Evolutionary conservation across 1,140 invertebrate species (phyloP), one percentile per base, ranked within the genome.

Genomic region (Planococcus citri): DNA sequence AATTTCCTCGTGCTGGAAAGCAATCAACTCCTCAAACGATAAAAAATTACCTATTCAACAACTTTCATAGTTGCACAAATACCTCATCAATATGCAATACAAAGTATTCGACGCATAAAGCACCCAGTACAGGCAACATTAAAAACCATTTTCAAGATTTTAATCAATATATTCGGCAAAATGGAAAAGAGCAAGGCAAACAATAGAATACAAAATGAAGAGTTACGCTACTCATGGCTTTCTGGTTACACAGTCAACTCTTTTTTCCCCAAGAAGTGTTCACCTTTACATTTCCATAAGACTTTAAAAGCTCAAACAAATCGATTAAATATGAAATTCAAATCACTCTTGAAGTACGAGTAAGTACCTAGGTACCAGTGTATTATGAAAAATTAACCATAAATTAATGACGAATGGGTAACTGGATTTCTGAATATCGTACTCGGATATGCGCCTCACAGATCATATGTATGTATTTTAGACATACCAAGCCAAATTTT

Each of bases 91-190:
- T 51, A 51, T 51, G 41, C 41, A 51, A 51, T 20, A 51, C 41
- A 14, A 20, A 51, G 41, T 20, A 51, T 14, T 17, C 12, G 17
- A 20, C 29, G n/a, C 41, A 51, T 51, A 51, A 51, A 51, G 41
- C n/a, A 51, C 10, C 4, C 41, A 17, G 41, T 17, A 20, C 17
- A 51, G 41, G n/a, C 41, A 17, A 51, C 41, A 51, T 51, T 51
- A 51, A 51, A 51, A 51, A 51, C 41, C 41, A 51, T 51, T 51
- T 51, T 51, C 41, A 51, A 51, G 41, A 51, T 51, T 51, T 51
- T 51, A 51, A 51, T 51, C 41, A 51, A 51, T 51, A 51, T 51
- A 51, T 51, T 51, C 41, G 41, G n/a, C 41, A 20, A 51, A 51
- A 51, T 51, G 41, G 41, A 51, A 51, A 51, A 51, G 41, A 51